Evolutionary conservation across 2,113 vertebrate genomes (phyloP), one percentile per base, ranked within the genome.

Genomic region (Synchiropus splendidus): DNA sequence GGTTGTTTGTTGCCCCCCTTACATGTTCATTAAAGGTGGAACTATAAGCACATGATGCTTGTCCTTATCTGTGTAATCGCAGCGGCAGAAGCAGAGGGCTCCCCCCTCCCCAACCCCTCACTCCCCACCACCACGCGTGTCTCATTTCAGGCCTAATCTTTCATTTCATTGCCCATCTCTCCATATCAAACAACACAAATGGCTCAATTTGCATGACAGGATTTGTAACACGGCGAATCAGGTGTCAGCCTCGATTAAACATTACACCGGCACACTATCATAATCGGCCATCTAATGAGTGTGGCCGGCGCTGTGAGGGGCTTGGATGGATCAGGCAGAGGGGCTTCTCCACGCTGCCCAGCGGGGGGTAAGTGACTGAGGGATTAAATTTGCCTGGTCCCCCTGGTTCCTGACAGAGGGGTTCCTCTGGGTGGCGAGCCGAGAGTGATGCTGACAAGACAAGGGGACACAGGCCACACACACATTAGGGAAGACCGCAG

Each of bases 161-260:
- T 94, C 89, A 96, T 94, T 93, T 94, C 90, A 87, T 90, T 93
- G 92, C 86, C 88, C 88, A 95, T 91, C 90, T 92, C 92, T 90
- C 88, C 90, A 92, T 94, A 95, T 96, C 92, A 95, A 90, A 92
- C 89, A 86, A 86, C 90, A 92, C 90, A 89, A 91, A 92, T 90
- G 89, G 89, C 92, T 96, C 93, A 92, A 94, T 98, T 94, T 97
- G 91, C 93, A 96, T 94, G 93, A 96, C 91, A 89, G 93, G 91
- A 96, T 97, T 96, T 94, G 92, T 90, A 93, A 92, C 92, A 92
- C 85, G 89, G 91, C 87, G 89, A 97, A 97, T 97, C 93, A 92
- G 90, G 90, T 97, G 92, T 98, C 92, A 97, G 91, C 91, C 89
- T 90, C 89, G 89, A 98, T 98, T 98, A 97, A 95, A 95, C 91